Base-by-base conservation (phyloP, 1,140 invertebrate genomes). In the Asobara japonica region DNA sequence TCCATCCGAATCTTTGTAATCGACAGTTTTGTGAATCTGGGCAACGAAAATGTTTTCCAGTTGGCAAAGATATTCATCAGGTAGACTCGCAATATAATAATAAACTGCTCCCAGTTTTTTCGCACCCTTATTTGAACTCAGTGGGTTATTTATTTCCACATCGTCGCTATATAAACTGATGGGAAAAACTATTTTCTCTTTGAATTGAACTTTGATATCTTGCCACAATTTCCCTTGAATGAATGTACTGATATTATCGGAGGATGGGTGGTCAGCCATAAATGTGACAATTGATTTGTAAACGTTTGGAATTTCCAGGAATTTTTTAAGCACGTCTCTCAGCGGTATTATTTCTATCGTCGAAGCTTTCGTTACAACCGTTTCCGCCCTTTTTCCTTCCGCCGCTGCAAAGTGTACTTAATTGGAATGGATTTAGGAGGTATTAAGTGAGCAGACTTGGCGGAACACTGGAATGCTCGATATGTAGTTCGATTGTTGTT, bases 91-190 rank as follows among this genome's bases (percentile, higher is more conserved):
- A 30, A 84, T 69, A 66, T 30, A 65, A 75, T 65, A 77, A 73
- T 82, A 83, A 2, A 82, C 69, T 18, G 71, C 73, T 33, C 81
- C 76, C n/a, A 83, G 22, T 77, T 83, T 82, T 67, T 82, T 77
- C 16, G 78, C 29, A 22, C 72, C 30, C 75, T 33, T 65, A 71
- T 83, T 76, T 25, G 80, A 77, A 13, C 81, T 78, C 16, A 83
- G 61, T 11, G 78, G 74, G 70, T 84, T 84, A 48, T 81, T 80
- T 18, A 80, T 74, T 74, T 83, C 81, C 48, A 80, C 76, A 65
- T 84, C 82, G 67, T 84, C 82, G 33, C 75, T 79, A 73, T 79
- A 82, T 13, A 80, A 22, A 13, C 74, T 71, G 22, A 85, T 45
- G 25, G 81, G 82, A 0, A 85, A 70, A 18, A 83, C 78, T 31